Evolutionary conservation across 2,113 vertebrate species (phyloP).

Genomic region (Paraplagusia blochii): DNA sequence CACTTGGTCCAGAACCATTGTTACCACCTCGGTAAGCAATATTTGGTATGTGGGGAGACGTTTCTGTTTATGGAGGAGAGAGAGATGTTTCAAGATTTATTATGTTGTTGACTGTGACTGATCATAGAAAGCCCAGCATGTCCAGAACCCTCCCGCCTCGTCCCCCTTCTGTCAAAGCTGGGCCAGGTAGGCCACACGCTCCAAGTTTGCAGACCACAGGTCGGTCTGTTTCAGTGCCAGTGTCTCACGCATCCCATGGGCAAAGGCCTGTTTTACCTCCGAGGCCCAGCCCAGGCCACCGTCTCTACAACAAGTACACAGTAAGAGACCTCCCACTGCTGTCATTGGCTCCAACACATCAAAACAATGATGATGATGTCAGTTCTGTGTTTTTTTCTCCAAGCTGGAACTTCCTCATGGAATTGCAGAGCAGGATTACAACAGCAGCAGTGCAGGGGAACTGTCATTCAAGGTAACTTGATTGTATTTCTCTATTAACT

Average conservation of each 20-base stretch:
- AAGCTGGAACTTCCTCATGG: slow-evolving; percentile 85
- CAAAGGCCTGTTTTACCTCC: slow-evolving; percentile 85
- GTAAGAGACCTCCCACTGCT: slow-evolving; percentile 68
- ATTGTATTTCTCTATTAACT: background rate
- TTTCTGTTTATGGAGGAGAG: background rate
- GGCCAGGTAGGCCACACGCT: slow-evolving; percentile 84
- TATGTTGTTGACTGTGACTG: slow-evolving; percentile 2
- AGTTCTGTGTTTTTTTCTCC: slow-evolving; percentile 5
- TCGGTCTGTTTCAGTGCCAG: slow-evolving; percentile 45
- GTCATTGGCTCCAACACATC: background rate
- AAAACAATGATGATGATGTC: background rate
- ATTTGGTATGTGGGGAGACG: background rate
- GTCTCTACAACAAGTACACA: slow-evolving; percentile 91
- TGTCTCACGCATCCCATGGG: slow-evolving; percentile 65
- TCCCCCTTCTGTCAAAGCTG: slow-evolving; percentile 77
- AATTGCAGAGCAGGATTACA: slow-evolving; percentile 77
- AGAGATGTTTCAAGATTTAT: background rate
- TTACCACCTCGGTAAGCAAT: slow-evolving; percentile 81
- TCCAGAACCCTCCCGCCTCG: slow-evolving; percentile 78
- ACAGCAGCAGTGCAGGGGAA: slow-evolving; percentile 72
- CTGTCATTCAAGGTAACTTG: slow-evolving; percentile 83
- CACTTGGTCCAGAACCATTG: slow-evolving; percentile 55
- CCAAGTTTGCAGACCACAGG: slow-evolving; percentile 66
- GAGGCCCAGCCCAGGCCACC: slow-evolving; percentile 90
- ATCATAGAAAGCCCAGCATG: slow-evolving; percentile 68